These are phyloP conservation scores for Melolontha melolontha DNA, from an alignment of 2,888 invertebrate species.

Conservation along the genomic window DNA sequence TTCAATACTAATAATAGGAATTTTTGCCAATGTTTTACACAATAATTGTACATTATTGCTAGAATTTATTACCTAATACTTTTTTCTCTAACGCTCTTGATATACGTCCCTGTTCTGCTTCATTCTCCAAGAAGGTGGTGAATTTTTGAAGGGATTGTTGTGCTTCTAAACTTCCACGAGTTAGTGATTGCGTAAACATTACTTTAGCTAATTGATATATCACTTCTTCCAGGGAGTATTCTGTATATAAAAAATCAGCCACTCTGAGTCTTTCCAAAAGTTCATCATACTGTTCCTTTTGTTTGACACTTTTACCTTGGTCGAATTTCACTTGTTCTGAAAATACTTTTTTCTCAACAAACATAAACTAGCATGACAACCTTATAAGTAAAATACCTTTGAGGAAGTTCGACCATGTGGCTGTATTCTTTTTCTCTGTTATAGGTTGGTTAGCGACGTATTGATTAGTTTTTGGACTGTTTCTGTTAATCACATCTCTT, in stretches of 20 bases:
- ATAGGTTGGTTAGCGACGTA: background rate
- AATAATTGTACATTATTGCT: no score
- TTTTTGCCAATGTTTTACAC: no score
- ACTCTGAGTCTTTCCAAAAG: conserved; percentile 76
- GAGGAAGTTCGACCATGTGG: conserved; percentile 12
- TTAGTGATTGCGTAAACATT: conserved; percentile 82
- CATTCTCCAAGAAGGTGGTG: conserved; percentile 79
- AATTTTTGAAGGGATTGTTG: conserved; percentile 80
- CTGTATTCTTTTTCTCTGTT: conserved; percentile 21
- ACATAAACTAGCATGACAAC: background rate
- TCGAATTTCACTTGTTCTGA: conserved; percentile 28
- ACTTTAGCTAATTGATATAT: conserved; percentile 86
- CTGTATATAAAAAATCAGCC: conserved; percentile 79
- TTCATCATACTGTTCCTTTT: conserved; percentile 66
- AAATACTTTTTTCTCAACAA: background rate
- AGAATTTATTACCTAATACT: conserved; percentile 72
- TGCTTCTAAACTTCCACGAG: conserved; percentile 76
- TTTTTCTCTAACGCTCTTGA: conserved; percentile 81
- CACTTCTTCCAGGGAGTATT: conserved; percentile 82
- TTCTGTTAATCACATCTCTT: conserved; percentile 2
- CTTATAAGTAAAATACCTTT: conserved; percentile 13
- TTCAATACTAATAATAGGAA: no score
- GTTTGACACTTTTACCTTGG: conserved; percentile 3
- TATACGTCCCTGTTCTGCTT: conserved; percentile 80
- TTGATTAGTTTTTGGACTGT: background rate